Evolutionary conservation across 2,888 invertebrate genomes (phyloP).

Genomic region (Euzetes globulus): DNA sequence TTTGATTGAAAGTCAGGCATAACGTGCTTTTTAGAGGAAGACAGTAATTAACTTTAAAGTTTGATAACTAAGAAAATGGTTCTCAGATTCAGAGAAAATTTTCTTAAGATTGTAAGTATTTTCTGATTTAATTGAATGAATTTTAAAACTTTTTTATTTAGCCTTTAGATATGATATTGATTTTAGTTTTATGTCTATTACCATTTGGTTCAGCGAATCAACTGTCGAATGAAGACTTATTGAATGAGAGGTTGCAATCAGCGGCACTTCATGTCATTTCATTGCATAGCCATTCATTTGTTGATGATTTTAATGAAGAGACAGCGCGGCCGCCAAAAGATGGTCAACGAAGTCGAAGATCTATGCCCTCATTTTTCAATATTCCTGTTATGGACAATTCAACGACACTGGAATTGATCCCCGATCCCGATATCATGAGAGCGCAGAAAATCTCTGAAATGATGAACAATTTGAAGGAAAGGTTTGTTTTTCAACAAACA

Average conservation of each 20-base stretch:
- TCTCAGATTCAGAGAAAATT: not conserved
- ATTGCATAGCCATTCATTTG: not conserved
- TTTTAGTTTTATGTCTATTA: conserved; percentile 4
- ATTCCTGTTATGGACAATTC: conserved; percentile 16
- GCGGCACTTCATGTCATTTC: conserved; percentile 9
- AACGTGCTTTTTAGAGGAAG: no score
- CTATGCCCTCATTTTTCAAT: conserved; percentile 26
- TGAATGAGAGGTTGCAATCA: not conserved
- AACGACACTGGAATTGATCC: not conserved
- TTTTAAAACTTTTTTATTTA: not conserved
- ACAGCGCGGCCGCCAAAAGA: not conserved
- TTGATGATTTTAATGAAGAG: not conserved
- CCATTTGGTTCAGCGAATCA: not conserved
- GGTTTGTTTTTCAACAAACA: not conserved
- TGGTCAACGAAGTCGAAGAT: not conserved
- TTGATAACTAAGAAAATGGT: not conserved
- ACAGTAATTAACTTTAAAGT: no score
- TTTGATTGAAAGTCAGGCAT: no score
- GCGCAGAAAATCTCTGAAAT: conserved; percentile 27
- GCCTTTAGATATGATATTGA: not conserved
- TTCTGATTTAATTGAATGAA: not conserved
- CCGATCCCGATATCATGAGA: conserved; percentile 32
- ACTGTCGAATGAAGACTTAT: not conserved
- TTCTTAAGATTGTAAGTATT: not conserved
- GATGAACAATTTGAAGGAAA: conserved; percentile 37